phyloP scores from a whole-genome alignment of 1,140 invertebrate genomes.

The Temnothorax curvispinosus region DNA sequence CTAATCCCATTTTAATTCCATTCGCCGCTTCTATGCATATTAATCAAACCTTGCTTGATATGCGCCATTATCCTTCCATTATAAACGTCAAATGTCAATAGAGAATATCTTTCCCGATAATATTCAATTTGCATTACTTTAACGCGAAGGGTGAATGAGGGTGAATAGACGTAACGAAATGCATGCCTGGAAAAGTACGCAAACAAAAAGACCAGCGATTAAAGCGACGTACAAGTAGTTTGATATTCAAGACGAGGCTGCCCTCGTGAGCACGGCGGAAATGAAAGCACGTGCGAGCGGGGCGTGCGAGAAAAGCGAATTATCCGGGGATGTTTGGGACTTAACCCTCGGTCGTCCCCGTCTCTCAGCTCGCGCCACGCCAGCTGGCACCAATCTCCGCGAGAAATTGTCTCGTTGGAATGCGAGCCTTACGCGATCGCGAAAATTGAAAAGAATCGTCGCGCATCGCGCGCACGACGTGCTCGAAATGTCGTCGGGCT shows the following conservation, averaged over 20 bases:
- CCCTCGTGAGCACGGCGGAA: slow-evolving; percentile 60
- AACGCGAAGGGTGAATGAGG: neutral
- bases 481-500: slow-evolving; percentile 41
- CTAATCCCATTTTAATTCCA: neutral
- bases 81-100: neutral
- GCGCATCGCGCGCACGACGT: slow-evolving; percentile 36
- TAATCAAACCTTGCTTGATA: neutral
- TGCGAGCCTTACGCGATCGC: slow-evolving; percentile 58
- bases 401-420: slow-evolving; percentile 70
- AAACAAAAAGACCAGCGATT: slow-evolving; percentile 64
- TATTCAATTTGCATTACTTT: slow-evolving; percentile 22
- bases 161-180: neutral
- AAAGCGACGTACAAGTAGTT: slow-evolving; percentile 66
- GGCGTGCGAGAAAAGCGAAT: slow-evolving; percentile 65
- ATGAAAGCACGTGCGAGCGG: slow-evolving; percentile 62
- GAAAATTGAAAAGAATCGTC: slow-evolving; percentile 70
- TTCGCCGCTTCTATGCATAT: neutral
- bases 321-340: slow-evolving; percentile 59
- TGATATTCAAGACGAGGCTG: slow-evolving; percentile 64
- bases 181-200: slow-evolving; percentile 20
- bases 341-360: slow-evolving; percentile 37
- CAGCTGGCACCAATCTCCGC: slow-evolving; percentile 45
- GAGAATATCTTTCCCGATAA: neutral
- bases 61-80: neutral
- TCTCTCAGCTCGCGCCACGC: neutral